Conservation (phyloP, 1,140 invertebrate species). For the Diprion similis region DNA sequence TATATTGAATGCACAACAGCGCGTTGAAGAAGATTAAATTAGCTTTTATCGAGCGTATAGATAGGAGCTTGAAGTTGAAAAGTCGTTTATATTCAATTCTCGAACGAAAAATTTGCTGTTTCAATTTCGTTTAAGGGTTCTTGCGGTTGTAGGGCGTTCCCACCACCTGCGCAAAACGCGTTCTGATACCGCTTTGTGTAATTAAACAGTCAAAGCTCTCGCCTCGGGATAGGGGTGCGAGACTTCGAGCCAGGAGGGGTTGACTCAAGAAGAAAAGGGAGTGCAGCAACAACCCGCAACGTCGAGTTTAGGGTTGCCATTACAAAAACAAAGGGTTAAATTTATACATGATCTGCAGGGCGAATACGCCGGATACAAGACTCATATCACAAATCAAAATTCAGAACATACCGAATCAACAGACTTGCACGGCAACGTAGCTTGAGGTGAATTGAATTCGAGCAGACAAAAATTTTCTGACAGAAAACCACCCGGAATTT, state of each 20-base stretch:
- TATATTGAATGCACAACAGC: too few species aligned
- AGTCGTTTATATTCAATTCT: background rate
- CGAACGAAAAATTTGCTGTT: background rate
- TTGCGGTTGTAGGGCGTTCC: background rate
- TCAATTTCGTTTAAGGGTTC: background rate
- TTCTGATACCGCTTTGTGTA: background rate
- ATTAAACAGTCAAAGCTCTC: background rate
- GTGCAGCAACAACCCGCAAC: background rate
- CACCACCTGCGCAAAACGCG: background rate
- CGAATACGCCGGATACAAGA: background rate
- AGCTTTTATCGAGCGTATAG: too few species aligned
- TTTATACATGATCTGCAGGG: background rate
- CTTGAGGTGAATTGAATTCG: too few species aligned
- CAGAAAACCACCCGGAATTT: too few species aligned
- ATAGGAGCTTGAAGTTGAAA: too few species aligned
- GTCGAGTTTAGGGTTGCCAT: constrained; percentile 1
- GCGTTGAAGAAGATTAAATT: too few species aligned
- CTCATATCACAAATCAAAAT: too few species aligned
- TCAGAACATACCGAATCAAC: too few species aligned
- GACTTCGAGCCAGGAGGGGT: too few species aligned
- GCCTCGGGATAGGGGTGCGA: background rate
- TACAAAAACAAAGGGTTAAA: constrained; percentile 1
- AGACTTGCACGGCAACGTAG: too few species aligned
- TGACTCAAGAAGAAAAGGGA: background rate
- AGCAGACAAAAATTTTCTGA: too few species aligned